Percentiles rank a stretch among this genome's conserved stretches.
Evolutionary conservation across 2,888 invertebrate genomes (phyloP).

Genomic region (Xiphydria camelus): DNA sequence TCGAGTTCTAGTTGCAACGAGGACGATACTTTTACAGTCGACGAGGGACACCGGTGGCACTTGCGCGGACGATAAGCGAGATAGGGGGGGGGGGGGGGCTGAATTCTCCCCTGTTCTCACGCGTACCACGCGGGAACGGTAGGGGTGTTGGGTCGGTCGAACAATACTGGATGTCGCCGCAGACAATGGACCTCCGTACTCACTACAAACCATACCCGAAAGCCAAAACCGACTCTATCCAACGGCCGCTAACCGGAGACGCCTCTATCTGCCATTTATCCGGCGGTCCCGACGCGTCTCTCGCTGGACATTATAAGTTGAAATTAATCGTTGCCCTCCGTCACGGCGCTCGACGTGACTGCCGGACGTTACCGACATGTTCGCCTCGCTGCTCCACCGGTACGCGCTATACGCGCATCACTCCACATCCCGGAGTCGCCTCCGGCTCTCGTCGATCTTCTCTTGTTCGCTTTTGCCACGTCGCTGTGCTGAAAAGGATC

Average conservation of each 20-base stretch:
- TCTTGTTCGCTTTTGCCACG: no score
- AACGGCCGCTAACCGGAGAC: slow-evolving; percentile 1
- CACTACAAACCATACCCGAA: slow-evolving; percentile 15
- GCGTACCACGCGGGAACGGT: background rate
- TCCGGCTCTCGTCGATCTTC: background rate
- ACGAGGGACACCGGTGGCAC: background rate
- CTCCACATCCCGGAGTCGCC: no score
- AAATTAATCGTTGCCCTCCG: no score
- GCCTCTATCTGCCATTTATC: background rate
- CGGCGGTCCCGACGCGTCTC: background rate
- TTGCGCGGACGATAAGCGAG: background rate
- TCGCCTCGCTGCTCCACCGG: no score
- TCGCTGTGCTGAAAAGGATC: no score
- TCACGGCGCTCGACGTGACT: no score
- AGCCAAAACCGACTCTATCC: slow-evolving; percentile 2
- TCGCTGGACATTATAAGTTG: background rate
- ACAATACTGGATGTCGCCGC: slow-evolving; percentile 30
- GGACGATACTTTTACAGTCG: background rate
- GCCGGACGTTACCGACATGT: no score
- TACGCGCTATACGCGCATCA: no score
- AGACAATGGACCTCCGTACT: slow-evolving; percentile 31
- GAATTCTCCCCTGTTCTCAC: background rate
- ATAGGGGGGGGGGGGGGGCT: background rate
- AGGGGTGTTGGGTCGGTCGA: slow-evolving; percentile 13
- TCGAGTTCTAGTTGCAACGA: no score